Evolutionary conservation across 2,797 vertebrate species (phyloP).

Genomic region (Oreochromis mossambicus): DNA sequence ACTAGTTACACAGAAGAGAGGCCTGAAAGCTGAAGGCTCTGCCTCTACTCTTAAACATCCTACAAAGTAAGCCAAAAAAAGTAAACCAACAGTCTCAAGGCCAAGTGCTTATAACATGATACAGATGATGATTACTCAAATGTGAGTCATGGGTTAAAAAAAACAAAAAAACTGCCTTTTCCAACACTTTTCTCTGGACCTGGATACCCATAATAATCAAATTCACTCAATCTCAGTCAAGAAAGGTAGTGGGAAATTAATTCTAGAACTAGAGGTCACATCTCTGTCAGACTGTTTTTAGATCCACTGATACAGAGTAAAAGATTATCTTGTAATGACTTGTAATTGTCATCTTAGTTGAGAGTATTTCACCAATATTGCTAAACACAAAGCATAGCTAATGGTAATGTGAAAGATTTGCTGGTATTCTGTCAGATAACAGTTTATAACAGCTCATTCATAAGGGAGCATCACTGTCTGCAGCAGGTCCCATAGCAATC

Average conservation of each 20-base stretch:
- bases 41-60: not conserved
- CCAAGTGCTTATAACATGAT: not conserved
- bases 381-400: not conserved
- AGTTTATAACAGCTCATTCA: not conserved
- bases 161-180: not conserved
- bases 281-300: not conserved
- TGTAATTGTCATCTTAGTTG: not conserved
- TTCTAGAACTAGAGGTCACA: not conserved
- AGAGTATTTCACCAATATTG: not conserved
- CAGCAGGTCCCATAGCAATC: not conserved
- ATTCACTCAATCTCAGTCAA: not conserved
- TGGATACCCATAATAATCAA: not conserved
- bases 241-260: not conserved
- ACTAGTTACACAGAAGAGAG: not conserved
- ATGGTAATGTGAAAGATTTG: not conserved
- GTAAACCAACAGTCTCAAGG: rapidly evolving
- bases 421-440: not conserved
- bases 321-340: not conserved
- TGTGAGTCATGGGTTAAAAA: not conserved
- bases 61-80: not conserved
- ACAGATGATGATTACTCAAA: not conserved
- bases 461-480: not conserved
- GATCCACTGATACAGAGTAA: not conserved
- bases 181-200: not conserved
- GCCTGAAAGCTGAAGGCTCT: not conserved